Conservation (phyloP, 1,140 invertebrate genomes). For the Tyrophagus putrescentiae region DNA sequence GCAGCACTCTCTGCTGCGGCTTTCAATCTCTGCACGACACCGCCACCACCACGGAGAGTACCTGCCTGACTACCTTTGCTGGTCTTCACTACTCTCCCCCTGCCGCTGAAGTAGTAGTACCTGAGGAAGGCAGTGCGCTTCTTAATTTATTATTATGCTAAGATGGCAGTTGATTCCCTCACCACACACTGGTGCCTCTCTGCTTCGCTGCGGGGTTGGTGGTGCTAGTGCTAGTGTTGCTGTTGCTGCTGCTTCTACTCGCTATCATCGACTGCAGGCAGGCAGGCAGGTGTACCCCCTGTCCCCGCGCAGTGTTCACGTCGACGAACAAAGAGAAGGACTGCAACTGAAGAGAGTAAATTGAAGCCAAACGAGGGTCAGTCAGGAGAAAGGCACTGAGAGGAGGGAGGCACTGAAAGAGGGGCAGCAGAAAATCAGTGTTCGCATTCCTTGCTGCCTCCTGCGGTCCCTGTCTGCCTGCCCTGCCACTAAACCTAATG, state of each 20-base stretch:
- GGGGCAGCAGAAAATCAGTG: no score
- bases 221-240: not conserved
- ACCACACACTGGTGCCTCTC: not conserved
- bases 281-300: constrained; percentile 10
- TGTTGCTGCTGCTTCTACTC: not conserved
- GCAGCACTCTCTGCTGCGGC: not conserved
- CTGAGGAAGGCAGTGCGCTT: not conserved
- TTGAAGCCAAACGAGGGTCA: not conserved
- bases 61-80: not conserved
- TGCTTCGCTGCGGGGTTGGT: not conserved
- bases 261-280: not conserved
- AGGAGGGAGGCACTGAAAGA: no score
- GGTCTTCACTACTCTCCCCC: not conserved
- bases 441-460: not conserved
- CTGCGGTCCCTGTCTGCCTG: not conserved
- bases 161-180: not conserved
- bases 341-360: constrained; percentile 5
- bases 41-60: not conserved
- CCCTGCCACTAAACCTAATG: not conserved
- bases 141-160: constrained; percentile 16
- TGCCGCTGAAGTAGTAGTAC: not conserved
- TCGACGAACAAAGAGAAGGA: not conserved
- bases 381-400: not conserved
- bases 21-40: not conserved
- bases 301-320: not conserved